Base-by-base conservation (phyloP, 2,113 vertebrate genomes). In the Archocentrus centrarchus region DNA sequence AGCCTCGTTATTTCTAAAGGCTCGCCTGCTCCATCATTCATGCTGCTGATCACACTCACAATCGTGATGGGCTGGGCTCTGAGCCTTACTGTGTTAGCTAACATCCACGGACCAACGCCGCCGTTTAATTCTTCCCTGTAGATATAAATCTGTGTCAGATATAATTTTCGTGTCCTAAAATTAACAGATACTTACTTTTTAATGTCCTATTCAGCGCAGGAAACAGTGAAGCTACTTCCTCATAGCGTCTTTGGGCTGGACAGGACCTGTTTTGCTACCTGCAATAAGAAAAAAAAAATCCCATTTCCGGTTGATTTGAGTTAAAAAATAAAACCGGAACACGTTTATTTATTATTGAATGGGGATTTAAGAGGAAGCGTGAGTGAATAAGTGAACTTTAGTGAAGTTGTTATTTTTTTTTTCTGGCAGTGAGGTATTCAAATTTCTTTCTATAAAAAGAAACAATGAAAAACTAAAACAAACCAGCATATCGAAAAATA, bases 151-250 rank as follows among this genome's bases (percentile, higher is more conserved):
- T 7, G 3, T 32, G 53, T 57, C 20, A 17, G 30, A 24, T 2
- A 10, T 14, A 4, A 79, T 68, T 68, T 70, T 2, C 6, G 18
- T 18, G 7, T 6, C 4, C 1, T 4, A 7, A 27, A 79, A 64
- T 15, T 0, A 27, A 77, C 79, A 32, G 2, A 73, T 80, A 93
- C 89, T 44, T 80, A 90, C 88, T 85, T 88, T 60, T 59, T 32
- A 9, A 39, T 37, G 80, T 80, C 87, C 70, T 50, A 60, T 37
- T 80, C 32, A 60, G 68, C 50, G 35, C 30, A 50, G n/a, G 58
- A 82, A 81, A 59, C 64, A 14, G 70, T 11, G 53, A 6, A 2
- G 64, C 9, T 39, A 93, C 92, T 95, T 95, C 94, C 94, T 92
- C 82, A 70, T 92, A 86, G 84, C 81, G 73, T 89, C 64, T 20